Evolutionary conservation across 2,888 invertebrate species (phyloP).

Genomic region (Tolmerus cingulatus): DNA sequence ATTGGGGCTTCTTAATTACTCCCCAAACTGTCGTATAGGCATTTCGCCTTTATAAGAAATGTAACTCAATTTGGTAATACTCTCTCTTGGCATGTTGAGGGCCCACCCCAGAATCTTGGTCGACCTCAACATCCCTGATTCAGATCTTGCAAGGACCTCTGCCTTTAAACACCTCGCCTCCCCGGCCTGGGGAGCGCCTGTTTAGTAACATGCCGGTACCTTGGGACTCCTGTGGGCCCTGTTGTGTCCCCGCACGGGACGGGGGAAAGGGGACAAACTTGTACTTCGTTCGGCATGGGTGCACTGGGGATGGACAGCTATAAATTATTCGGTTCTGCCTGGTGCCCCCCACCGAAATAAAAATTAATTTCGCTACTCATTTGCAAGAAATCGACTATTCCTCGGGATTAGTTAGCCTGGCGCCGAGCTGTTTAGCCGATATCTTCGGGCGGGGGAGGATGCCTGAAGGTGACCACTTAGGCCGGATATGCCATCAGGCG

Average conservation of each 20-base stretch:
- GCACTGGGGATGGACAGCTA: conserved; percentile 33
- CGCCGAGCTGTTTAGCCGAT: not conserved
- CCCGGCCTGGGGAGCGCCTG: not conserved
- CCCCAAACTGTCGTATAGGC: conserved; percentile 60
- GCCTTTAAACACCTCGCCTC: conserved; percentile 21
- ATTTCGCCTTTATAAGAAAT: conserved; percentile 55
- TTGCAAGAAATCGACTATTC: conserved; percentile 32
- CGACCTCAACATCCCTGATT: conserved; percentile 33
- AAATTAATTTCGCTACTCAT: conserved; percentile 39
- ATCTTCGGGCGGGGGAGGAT: not conserved
- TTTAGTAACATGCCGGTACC: not conserved
- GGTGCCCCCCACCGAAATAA: conserved; percentile 19
- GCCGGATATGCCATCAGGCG: conserved; percentile 9
- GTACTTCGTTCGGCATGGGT: conserved; percentile 33
- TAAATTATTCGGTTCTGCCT: conserved; percentile 36
- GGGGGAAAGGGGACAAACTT: conserved; percentile 8
- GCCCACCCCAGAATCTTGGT: conserved; percentile 39
- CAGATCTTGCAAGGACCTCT: conserved; percentile 31
- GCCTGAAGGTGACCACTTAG: conserved; percentile 23
- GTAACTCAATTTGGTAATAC: conserved; percentile 56
- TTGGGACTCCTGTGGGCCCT: not conserved
- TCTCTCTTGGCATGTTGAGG: conserved; percentile 47
- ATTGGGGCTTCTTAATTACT: conserved; percentile 60
- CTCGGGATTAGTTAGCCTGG: not conserved
- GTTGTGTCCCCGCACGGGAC: not conserved